phyloP scores from a whole-genome alignment of 1,140 invertebrate species.

The Dendrolimus kikuchii region DNA sequence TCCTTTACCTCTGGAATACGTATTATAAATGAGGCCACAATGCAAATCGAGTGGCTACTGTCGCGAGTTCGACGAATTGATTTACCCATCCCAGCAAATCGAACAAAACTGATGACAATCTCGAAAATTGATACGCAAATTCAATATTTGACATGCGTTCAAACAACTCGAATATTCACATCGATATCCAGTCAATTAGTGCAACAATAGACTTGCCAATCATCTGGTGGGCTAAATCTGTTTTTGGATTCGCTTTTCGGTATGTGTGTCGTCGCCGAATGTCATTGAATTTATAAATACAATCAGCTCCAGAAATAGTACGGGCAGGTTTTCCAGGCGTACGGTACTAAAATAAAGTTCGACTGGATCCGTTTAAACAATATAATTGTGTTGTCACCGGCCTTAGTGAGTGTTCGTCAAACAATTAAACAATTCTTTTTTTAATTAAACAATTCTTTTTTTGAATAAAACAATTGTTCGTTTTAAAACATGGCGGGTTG shows the following conservation, averaged over 20 bases:
- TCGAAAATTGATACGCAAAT: slow-evolving; percentile 1
- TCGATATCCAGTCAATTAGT: not conserved
- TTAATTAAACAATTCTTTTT: too few relatives aligned
- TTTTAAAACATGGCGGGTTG: too few relatives aligned
- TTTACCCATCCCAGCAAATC: too few relatives aligned
- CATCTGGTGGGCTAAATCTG: slow-evolving; percentile 58
- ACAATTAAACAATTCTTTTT: too few relatives aligned
- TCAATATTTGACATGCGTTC: not conserved
- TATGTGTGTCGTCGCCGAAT: slow-evolving; percentile 65
- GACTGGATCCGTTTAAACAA: slow-evolving; percentile 70
- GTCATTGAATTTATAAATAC: slow-evolving; percentile 73
- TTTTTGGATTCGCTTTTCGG: slow-evolving; percentile 69
- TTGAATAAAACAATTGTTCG: too few relatives aligned
- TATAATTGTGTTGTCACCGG: slow-evolving; percentile 58
- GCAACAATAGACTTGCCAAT: slow-evolving; percentile 38
- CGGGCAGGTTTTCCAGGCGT: slow-evolving; percentile 72
- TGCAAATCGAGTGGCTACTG: too few relatives aligned
- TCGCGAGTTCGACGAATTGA: too few relatives aligned
- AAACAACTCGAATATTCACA: slow-evolving; percentile 1
- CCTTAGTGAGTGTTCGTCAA: slow-evolving; percentile 12
- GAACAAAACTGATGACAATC: not conserved
- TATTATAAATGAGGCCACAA: too few relatives aligned
- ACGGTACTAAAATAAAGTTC: slow-evolving; percentile 71
- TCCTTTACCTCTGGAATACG: too few relatives aligned
- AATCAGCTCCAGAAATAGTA: slow-evolving; percentile 73